Percentiles rank a stretch among this genome's conserved stretches.
phyloP scores from a whole-genome alignment of 35 echinoderm and acorn worm genomes.

The Patiria miniata region DNA sequence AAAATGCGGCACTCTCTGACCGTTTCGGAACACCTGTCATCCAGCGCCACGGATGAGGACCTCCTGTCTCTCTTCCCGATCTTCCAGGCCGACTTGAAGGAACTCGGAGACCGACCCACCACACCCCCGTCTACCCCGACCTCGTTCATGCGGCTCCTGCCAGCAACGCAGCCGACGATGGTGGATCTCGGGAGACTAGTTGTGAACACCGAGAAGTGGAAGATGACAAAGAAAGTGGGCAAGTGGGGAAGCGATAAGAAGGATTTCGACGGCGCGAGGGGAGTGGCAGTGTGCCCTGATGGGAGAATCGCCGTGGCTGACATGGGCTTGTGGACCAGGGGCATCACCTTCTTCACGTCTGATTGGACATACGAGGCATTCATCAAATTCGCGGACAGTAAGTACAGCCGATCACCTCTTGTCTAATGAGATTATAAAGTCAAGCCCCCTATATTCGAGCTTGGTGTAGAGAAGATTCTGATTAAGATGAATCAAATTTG shows the following conservation, averaged over 20 bases:
- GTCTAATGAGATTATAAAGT: no score
- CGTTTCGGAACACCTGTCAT: not conserved
- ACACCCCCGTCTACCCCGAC: not conserved
- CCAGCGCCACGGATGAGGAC: not conserved
- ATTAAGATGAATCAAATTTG: no score
- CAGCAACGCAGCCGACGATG: not conserved
- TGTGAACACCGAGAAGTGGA: not conserved
- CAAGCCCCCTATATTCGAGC: no score
- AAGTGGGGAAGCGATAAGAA: not conserved
- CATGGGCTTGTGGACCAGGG: not conserved
- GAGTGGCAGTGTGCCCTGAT: not conserved
- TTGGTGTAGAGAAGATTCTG: no score
- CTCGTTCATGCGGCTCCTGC: not conserved
- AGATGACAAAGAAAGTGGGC: not conserved
- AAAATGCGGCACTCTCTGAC: not conserved
- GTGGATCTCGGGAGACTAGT: not conserved
- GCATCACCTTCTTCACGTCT: not conserved
- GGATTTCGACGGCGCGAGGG: slow-evolving; percentile 5
- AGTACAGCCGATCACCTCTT: not conserved
- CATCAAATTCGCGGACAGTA: not conserved
- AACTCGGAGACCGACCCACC: not conserved
- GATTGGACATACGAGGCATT: not conserved
- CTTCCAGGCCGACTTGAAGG: not conserved
- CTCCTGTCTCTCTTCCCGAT: not conserved
- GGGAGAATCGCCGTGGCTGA: not conserved